phyloP scores from a whole-genome alignment of 2,888 invertebrate species.

The Thymelicus lineola region DNA sequence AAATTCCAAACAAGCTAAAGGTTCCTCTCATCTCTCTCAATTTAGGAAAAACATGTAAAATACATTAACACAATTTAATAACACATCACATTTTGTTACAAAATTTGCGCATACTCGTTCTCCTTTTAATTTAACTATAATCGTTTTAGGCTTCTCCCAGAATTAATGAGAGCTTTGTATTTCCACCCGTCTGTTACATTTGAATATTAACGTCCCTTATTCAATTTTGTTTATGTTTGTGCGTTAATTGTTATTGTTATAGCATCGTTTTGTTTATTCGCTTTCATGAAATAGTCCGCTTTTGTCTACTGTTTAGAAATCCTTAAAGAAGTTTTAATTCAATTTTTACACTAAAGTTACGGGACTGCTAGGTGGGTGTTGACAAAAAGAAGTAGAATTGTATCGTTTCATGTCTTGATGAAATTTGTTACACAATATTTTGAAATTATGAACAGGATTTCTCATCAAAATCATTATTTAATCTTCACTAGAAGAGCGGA shows the following conservation, averaged over 20 bases:
- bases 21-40: too few relatives aligned
- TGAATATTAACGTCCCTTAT: constrained; percentile 25
- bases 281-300: not conserved
- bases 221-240: constrained; percentile 28
- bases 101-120: not conserved
- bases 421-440: too few relatives aligned
- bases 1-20: too few relatives aligned
- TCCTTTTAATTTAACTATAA: constrained; percentile 22
- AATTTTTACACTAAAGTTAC: not conserved
- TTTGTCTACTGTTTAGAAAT: not conserved
- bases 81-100: not conserved
- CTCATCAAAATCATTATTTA: too few relatives aligned
- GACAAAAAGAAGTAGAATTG: too few relatives aligned
- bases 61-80: not conserved
- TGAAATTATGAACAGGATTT: too few relatives aligned
- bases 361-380: too few relatives aligned
- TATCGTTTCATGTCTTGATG: too few relatives aligned
- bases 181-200: constrained; percentile 30
- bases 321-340: not conserved
- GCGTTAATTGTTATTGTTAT: constrained; percentile 26
- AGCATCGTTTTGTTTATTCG: constrained; percentile 16
- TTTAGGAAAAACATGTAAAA: too few relatives aligned
- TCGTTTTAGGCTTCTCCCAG: constrained; percentile 11
- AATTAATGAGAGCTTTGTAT: constrained; percentile 21
- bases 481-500: too few relatives aligned